phyloP scores from a whole-genome alignment of 2,888 invertebrate genomes.

The Quadroppia sp. region DNA sequence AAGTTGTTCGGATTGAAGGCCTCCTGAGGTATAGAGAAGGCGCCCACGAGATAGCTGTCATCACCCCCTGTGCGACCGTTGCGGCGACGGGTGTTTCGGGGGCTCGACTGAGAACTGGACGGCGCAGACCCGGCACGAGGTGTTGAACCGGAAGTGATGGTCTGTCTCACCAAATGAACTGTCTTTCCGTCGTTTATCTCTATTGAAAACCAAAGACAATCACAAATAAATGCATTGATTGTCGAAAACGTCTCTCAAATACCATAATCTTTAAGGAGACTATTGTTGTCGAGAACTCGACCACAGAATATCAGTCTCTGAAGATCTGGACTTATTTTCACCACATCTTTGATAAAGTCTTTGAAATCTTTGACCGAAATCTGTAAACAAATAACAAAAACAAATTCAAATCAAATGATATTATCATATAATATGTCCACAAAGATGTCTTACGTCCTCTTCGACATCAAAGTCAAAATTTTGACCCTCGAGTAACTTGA shows the following conservation, averaged over 20 bases:
- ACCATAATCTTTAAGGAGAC: conserved; percentile 79
- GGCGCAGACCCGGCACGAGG: conserved; percentile 39
- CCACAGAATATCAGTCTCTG: conserved; percentile 93
- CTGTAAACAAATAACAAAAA: conserved; percentile 55
- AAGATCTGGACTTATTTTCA: conserved; percentile 71
- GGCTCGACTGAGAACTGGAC: conserved; percentile 39
- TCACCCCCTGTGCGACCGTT: conserved; percentile 18
- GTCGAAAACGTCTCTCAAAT: conserved; percentile 49
- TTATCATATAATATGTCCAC: too few relatives aligned
- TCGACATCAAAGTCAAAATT: conserved; percentile 57
- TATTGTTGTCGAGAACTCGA: conserved; percentile 83
- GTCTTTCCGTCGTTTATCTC: conserved; percentile 68
- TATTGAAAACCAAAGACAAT: conserved; percentile 9
- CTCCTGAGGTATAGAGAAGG: conserved; percentile 53
- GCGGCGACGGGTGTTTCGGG: conserved; percentile 40
- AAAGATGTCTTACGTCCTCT: conserved; percentile 74
- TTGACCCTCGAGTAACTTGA: too few relatives aligned
- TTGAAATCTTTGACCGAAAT: conserved; percentile 76
- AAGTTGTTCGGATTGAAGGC: conserved; percentile 52
- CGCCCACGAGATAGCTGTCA: conserved; percentile 50
- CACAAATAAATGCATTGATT: conserved; percentile 8
- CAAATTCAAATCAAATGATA: background rate
- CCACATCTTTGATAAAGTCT: conserved; percentile 68
- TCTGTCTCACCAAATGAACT: conserved; percentile 71
- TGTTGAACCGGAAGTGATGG: conserved; percentile 3